phyloP scores from a whole-genome alignment of 2,113 vertebrate species.

The Lophotis ruficrista region DNA sequence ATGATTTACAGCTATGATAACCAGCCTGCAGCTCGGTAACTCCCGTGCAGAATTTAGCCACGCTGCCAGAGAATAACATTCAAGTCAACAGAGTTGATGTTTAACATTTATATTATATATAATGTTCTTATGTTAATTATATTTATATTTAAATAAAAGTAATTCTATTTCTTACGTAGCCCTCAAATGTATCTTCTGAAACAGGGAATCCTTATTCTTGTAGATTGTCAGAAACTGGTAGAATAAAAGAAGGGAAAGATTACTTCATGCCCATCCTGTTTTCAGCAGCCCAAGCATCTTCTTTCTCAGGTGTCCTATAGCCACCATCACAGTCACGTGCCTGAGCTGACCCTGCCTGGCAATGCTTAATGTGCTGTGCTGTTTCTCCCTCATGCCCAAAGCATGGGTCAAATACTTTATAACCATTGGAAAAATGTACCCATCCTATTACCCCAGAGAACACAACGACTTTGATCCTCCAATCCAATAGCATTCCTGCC shows the following conservation, averaged over 20 bases:
- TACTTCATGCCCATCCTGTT: not conserved
- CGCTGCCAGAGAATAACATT: rapidly evolving
- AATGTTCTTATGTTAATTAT: not conserved
- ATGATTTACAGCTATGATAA: not conserved
- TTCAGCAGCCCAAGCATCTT: not conserved
- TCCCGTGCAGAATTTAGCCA: not conserved
- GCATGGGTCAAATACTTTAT: not conserved
- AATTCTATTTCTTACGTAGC: not conserved
- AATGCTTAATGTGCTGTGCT: not conserved
- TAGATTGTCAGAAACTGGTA: not conserved
- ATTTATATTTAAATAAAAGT: not conserved
- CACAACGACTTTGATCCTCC: not conserved
- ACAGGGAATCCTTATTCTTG: not conserved
- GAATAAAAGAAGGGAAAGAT: not conserved
- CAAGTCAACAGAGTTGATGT: not conserved
- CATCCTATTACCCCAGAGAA: not conserved
- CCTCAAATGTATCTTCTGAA: not conserved
- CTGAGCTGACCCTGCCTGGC: not conserved
- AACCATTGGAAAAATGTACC: not conserved
- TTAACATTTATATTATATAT: not conserved
- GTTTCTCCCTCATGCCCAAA: not conserved
- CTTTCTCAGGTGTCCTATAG: not conserved
- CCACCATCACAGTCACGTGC: not conserved
- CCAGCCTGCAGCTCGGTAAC: not conserved
- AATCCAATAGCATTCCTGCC: not conserved